Conservation (phyloP, 2,113 vertebrate species). For the Orcinus orca region DNA sequence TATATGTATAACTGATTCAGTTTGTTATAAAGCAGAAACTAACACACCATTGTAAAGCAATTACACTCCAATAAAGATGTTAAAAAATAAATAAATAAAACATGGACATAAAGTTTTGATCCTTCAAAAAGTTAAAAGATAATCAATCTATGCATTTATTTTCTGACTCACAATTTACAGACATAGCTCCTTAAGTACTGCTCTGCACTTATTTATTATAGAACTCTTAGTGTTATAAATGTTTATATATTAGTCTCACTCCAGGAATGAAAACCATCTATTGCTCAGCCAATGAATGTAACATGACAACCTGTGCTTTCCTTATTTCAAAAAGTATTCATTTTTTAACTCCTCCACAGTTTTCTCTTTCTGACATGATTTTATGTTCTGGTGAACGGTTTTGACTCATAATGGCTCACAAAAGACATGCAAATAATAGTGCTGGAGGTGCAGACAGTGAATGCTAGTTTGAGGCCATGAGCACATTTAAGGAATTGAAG, state of each 20-base stretch:
- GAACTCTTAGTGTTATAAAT: neutral
- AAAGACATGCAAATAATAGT: neutral
- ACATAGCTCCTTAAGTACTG: neutral
- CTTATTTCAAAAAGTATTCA: neutral
- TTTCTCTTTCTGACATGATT: constrained; percentile 32
- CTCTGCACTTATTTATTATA: neutral
- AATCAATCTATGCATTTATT: neutral
- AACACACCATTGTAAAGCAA: too few relatives aligned
- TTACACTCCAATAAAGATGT: too few relatives aligned
- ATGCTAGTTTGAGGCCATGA: neutral
- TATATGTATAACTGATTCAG: too few relatives aligned
- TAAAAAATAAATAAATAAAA: neutral
- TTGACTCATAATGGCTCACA: neutral
- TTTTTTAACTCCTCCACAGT: neutral
- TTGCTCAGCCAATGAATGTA: neutral
- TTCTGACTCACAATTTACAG: neutral
- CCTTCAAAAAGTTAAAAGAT: neutral
- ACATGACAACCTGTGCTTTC: neutral
- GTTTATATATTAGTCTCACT: neutral
- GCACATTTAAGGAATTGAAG: neutral
- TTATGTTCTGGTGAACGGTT: neutral
- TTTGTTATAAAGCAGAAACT: too few relatives aligned
- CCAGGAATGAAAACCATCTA: neutral
- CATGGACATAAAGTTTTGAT: neutral
- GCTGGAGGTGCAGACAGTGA: neutral